Evolutionary conservation across 2,113 vertebrate species (phyloP).

Genomic region (Pygoscelis adeliae): DNA sequence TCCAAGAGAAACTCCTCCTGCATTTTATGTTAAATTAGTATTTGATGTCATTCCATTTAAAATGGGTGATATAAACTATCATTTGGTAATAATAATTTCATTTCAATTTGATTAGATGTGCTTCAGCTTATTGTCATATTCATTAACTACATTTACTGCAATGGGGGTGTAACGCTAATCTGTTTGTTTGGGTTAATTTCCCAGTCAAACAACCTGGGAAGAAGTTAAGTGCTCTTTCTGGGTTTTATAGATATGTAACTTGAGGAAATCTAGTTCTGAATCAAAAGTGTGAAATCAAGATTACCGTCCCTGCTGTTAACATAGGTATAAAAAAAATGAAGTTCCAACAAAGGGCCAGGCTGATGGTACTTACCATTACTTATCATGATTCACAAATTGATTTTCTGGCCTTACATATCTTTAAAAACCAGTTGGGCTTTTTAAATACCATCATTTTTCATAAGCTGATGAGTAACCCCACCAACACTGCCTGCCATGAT

Average conservation of each 20-base stretch:
- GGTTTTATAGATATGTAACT: neutral
- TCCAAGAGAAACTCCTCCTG: neutral
- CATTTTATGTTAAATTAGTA: slow-evolving; percentile 17
- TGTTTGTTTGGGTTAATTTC: slow-evolving; percentile 13
- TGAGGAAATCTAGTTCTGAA: slow-evolving; percentile 34
- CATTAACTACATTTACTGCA: neutral
- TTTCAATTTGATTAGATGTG: neutral
- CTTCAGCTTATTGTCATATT: slow-evolving; percentile 9
- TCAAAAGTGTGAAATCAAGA: neutral
- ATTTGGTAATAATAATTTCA: neutral
- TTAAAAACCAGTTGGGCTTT: slow-evolving; percentile 36
- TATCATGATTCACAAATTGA: slow-evolving; percentile 56
- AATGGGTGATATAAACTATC: neutral
- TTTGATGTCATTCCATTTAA: neutral
- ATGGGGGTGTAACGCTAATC: neutral
- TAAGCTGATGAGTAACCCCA: slow-evolving; percentile 55
- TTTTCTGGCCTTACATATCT: slow-evolving; percentile 69
- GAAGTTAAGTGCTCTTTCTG: neutral
- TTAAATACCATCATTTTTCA: slow-evolving; percentile 59
- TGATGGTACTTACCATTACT: slow-evolving; percentile 33
- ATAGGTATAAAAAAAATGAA: neutral
- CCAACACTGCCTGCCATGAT: neutral
- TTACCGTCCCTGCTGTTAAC: neutral
- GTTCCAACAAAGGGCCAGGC: neutral
- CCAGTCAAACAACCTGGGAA: neutral